phyloP scores from a whole-genome alignment of 1,140 invertebrate genomes.

The Lucilia sericata region DNA sequence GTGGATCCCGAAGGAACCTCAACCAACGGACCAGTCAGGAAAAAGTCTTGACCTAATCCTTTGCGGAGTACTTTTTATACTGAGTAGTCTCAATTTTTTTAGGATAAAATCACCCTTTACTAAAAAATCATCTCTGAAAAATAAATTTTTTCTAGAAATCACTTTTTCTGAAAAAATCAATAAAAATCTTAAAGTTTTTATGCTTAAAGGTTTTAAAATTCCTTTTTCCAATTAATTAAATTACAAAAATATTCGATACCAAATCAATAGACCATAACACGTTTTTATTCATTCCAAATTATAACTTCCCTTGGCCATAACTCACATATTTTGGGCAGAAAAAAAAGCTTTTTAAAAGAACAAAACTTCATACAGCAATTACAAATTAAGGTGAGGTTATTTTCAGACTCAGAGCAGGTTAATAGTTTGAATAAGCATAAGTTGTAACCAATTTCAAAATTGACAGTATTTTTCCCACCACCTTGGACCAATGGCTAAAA shows the following conservation, averaged over 20 bases:
- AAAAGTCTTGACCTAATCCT: too few relatives aligned
- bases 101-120: too few relatives aligned
- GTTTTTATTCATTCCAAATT: not conserved
- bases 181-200: too few relatives aligned
- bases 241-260: not conserved
- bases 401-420: not conserved
- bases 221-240: not conserved
- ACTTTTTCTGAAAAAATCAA: too few relatives aligned
- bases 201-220: too few relatives aligned
- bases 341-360: not conserved
- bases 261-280: not conserved
- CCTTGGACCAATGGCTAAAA: not conserved
- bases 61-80: too few relatives aligned
- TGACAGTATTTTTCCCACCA: slow-evolving; percentile 31
- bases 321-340: not conserved
- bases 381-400: slow-evolving; percentile 21
- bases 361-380: not conserved
- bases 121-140: too few relatives aligned
- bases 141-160: too few relatives aligned
- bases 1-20: too few relatives aligned
- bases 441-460: not conserved
- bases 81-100: too few relatives aligned
- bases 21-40: too few relatives aligned
- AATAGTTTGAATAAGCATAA: not conserved
- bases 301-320: slow-evolving; percentile 26